Percentiles rank a stretch among this genome's conserved stretches.
phyloP scores from a whole-genome alignment of 2,797 vertebrate species.

The Emydoidea blandingii region DNA sequence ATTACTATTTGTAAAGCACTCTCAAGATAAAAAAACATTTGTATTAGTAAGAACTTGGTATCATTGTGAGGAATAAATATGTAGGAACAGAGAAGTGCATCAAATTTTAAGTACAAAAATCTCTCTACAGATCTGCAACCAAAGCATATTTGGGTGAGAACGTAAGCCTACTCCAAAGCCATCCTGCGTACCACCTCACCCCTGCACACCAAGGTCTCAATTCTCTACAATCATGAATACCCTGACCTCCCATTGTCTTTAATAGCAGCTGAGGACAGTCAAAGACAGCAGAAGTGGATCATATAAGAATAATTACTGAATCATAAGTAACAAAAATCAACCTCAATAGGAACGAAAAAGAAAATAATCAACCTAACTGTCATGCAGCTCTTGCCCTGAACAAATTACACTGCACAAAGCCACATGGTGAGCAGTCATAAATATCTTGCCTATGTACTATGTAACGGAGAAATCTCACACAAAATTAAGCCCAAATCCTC shows the following conservation, averaged over 20 bases:
- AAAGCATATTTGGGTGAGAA: background rate
- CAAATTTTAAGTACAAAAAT: no score
- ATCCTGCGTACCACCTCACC: background rate
- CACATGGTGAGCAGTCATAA: background rate
- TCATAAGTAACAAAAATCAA: background rate
- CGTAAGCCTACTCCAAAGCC: background rate
- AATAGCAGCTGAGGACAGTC: background rate
- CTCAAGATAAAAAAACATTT: no score
- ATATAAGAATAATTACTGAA: background rate
- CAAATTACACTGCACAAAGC: background rate
- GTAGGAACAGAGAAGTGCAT: no score
- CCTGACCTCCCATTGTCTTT: background rate
- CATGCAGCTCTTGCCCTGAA: background rate
- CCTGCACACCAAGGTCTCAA: background rate
- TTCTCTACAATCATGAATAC: background rate
- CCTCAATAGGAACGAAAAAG: background rate
- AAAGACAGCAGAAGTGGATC: slow-evolving; percentile 6
- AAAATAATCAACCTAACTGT: background rate
- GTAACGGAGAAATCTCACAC: background rate
- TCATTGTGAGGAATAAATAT: no score
- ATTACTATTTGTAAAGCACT: no score
- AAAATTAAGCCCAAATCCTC: background rate
- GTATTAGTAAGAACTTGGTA: no score
- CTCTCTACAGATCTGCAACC: background rate
- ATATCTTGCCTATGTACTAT: background rate